Base-by-base conservation (phyloP, 2,113 vertebrate species). In the Pelecanoides urinatrix region DNA sequence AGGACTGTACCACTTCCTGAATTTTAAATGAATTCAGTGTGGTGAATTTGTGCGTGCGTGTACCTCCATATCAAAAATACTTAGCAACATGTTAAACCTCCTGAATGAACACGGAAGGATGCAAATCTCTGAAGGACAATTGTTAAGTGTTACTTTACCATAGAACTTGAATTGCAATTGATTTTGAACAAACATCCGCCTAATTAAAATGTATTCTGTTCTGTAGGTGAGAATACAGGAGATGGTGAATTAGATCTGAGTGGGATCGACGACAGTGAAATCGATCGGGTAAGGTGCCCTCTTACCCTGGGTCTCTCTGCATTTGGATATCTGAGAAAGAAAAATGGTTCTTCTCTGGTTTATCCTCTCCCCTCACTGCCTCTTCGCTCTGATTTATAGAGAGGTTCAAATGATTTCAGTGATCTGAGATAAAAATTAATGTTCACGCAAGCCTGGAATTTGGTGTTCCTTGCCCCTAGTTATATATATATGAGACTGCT, bases 211-310 rank as follows among this genome's bases (percentile, higher is more conserved):
- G 59, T 96, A 53, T 72, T 67, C 88, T 97, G 92, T 86, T 78
- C 91, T 96, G 80, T 95, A 99, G 99, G 97, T 94, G 98, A 97
- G 25, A 95, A 94, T 12, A 94, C 96, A 3, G 99, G 98, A 75
- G 98, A 98, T 1, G 99, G 99, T 2, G 99, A 99, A 84, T 97
- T 99, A 93, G 99, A 99, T 97, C 98, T 99, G 96, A 99, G 98
- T 9, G 99, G 99, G 72, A 99, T 99, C 0, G 99, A 99, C 1
- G 99, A 99, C 97, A 96, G 94, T 4, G 99, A 99, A 98, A 99
- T 99, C 12, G 99, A 99, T 97, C 98, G 98, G 98, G 99, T 99
- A 96, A 97, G 98, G 63, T 59, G 13, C 15, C 42, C 66, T 44
- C 16, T 30, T 66, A 7, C 40, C n/a, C 38, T 2, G 1, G 2